A percentile compares a stretch with the other conserved stretches of the same genome.
phyloP scores from a whole-genome alignment of 2,888 invertebrate species.

The Deilephila elpenor region DNA sequence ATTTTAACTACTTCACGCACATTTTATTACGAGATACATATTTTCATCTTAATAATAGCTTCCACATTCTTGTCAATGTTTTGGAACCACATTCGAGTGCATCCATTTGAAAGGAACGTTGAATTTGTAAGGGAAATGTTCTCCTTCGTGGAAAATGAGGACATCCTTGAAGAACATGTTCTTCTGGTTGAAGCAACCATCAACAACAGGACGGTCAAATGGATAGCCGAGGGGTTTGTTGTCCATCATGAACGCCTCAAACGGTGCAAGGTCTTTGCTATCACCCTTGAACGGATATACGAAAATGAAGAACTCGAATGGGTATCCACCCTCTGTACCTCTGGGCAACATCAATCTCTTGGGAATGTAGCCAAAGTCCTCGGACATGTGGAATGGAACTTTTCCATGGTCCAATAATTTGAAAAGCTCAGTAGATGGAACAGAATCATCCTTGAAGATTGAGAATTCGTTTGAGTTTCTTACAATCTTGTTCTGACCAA shows the following conservation, averaged over 20 bases:
- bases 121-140: slow-evolving; percentile 60
- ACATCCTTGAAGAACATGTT: slow-evolving; percentile 87
- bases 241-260: slow-evolving; percentile 67
- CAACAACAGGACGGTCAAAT: slow-evolving; percentile 81
- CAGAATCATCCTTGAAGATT: slow-evolving; percentile 86
- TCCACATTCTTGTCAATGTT: slow-evolving; percentile 52
- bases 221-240: slow-evolving; percentile 84
- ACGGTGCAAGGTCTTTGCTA: slow-evolving; percentile 60
- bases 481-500: slow-evolving; percentile 87
- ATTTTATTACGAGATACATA: slow-evolving; percentile 8
- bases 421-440: slow-evolving; percentile 85
- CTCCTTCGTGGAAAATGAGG: slow-evolving; percentile 78
- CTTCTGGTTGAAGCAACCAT: slow-evolving; percentile 77
- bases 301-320: slow-evolving; percentile 87
- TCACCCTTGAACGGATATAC: slow-evolving; percentile 82
- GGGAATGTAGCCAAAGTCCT: slow-evolving; percentile 86
- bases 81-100: slow-evolving; percentile 51
- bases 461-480: slow-evolving; percentile 87
- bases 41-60: slow-evolving; percentile 30
- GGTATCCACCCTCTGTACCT: slow-evolving; percentile 88
- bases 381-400: slow-evolving; percentile 81
- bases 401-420: slow-evolving; percentile 81
- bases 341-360: slow-evolving; percentile 89
- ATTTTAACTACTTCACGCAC: slow-evolving; percentile 21
- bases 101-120: slow-evolving; percentile 54